Evolutionary conservation across 2,888 invertebrate genomes (phyloP), one percentile per base, ranked within the genome.

Genomic region (Sphinx pinastri): DNA sequence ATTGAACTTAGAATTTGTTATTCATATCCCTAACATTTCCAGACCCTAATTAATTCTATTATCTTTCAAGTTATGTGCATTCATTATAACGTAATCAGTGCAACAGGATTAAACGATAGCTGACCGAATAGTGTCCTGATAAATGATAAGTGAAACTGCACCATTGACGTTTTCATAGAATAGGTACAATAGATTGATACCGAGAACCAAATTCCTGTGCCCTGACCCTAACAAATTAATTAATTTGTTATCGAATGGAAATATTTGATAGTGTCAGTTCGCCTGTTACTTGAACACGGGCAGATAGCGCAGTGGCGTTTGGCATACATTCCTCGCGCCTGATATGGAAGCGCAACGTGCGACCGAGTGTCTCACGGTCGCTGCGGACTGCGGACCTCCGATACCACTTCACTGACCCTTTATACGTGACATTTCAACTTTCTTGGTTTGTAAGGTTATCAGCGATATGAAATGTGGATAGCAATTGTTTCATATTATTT

Each of bases 261-360:
- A 57, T 49, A 19, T 68, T 51, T 67, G 54, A 16, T 57, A 68
- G 67, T 19, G 71, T 55, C 60, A 68, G 31, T 71, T 72, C 74
- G 72, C 75, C 67, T 75, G 71, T 77, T 68, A 76, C 74, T 76
- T 76, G 71, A 72, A 73, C 75, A 70, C 74, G 59, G 68, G 68
- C 71, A 80, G 82, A 86, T 84, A 84, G 78, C 75, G 76, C 88
- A 88, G 87, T 87, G 86, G 86, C 88, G 87, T 87, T 88, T 89
- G 92, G 89, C 91, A 92, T 81, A 92, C 91, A 93, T 93, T 88
- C 91, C 84, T 79, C 80, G 75, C 77, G 80, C 92, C 90, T 80
- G 85, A 93, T 93, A 93, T 89, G 93, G 93, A 69, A 77, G 80
- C 81, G 79, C 83, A 84, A 85, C 87, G 80, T 85, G 82, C 84